Percentiles rank a stretch among this genome's conserved stretches.
phyloP scores from a whole-genome alignment of 2,113 vertebrate genomes.

The Gadus chalcogrammus region DNA sequence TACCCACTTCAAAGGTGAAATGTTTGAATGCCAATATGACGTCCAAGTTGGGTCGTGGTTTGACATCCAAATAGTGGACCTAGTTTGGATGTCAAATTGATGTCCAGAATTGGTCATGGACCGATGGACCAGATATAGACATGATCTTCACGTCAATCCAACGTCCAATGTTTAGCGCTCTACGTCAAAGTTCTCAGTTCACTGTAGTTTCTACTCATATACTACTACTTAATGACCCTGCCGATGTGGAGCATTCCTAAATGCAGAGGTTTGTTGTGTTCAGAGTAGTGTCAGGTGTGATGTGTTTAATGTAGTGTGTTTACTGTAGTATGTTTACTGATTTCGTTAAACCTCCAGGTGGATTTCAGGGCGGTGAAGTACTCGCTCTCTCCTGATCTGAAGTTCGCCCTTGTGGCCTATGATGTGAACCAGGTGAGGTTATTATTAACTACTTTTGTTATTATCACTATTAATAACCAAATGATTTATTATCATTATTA shows the following conservation, averaged over 20 bases:
- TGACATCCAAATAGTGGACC: no score
- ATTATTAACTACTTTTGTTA: not conserved
- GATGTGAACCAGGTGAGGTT: slow-evolving; percentile 88
- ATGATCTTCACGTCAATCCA: no score
- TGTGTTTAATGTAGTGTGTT: not conserved
- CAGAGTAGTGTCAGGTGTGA: not conserved
- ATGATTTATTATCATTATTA: no score
- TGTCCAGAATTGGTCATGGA: no score
- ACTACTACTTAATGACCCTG: not conserved
- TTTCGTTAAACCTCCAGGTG: slow-evolving; percentile 66
- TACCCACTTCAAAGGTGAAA: no score
- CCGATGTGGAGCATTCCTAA: not conserved
- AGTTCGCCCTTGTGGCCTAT: slow-evolving; percentile 91
- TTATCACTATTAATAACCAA: no score
- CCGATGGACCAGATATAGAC: no score
- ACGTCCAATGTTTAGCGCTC: no score
- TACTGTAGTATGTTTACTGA: no score
- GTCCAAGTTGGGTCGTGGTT: no score
- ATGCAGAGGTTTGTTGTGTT: not conserved
- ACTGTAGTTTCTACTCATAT: not conserved
- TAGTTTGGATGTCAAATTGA: no score
- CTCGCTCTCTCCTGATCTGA: slow-evolving; percentile 89
- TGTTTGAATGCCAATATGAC: no score
- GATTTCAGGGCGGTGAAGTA: slow-evolving; percentile 91
- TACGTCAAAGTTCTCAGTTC: not conserved